phyloP scores from a whole-genome alignment of 2,113 vertebrate genomes.

The Eonycteris spelaea region DNA sequence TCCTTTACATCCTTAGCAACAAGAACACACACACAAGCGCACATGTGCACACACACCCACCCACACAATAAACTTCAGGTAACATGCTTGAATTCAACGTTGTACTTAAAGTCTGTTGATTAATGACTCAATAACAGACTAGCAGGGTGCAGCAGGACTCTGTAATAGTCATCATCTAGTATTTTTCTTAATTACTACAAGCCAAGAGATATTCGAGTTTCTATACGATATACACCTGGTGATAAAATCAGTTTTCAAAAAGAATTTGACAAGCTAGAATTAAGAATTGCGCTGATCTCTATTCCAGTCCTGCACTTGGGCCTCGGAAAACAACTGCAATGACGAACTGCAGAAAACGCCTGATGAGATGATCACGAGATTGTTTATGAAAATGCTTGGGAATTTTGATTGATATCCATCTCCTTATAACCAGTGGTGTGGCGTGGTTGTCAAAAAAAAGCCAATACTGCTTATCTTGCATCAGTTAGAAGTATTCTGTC shows the following conservation, averaged over 20 bases:
- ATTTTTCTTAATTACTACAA: constrained; percentile 13
- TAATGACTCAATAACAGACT: neutral
- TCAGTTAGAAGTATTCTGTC: neutral
- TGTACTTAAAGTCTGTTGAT: neutral
- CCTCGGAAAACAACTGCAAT: neutral
- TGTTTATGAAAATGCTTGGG: neutral
- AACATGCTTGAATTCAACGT: neutral
- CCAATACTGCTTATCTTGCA: neutral
- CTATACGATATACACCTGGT: neutral
- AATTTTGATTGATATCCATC: neutral
- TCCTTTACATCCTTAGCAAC: neutral
- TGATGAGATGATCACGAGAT: neutral
- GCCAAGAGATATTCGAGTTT: neutral
- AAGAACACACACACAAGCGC: neutral
- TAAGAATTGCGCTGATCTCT: neutral
- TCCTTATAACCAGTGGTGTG: neutral
- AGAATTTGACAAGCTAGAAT: neutral
- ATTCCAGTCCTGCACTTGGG: neutral
- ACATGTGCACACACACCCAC: neutral
- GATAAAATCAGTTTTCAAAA: constrained; percentile 29
- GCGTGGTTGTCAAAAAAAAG: neutral
- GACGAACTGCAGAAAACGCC: neutral
- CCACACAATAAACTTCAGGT: neutral
- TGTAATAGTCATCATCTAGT: neutral
- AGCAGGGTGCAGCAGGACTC: neutral